phyloP scores from a whole-genome alignment of 2,797 vertebrate genomes.

The Picus viridis region DNA sequence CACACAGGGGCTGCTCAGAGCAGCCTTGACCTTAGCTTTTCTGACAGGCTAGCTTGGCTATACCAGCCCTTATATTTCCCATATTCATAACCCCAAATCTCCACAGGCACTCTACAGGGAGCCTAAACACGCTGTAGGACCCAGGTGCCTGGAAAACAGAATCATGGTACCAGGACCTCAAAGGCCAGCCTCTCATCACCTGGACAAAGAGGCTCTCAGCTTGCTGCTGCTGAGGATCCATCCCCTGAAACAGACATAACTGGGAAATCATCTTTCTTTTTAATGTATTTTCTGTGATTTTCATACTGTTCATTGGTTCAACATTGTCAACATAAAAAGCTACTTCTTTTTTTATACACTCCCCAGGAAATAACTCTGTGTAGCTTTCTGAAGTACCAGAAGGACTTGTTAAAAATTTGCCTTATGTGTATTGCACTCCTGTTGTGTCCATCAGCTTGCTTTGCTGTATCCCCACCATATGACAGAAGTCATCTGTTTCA shows the following conservation, averaged over 20 bases:
- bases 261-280: not conserved
- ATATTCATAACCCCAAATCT: not conserved
- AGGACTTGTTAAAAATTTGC: not conserved
- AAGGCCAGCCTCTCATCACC: not conserved
- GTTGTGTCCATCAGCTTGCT: not conserved
- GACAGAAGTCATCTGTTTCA: not conserved
- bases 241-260: not conserved
- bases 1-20: not conserved
- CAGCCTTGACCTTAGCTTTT: not conserved
- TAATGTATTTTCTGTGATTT: not conserved
- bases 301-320: not conserved
- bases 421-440: not conserved
- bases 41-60: not conserved
- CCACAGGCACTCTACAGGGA: not conserved
- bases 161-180: accelerated
- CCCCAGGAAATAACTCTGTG: not conserved
- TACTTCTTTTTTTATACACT: not conserved
- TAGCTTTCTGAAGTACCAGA: not conserved
- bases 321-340: not conserved
- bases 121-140: not conserved
- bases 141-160: not conserved
- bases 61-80: not conserved
- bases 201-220: not conserved
- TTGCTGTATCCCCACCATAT: not conserved
- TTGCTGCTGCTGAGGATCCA: not conserved